Evolutionary conservation across 2,113 vertebrate genomes (phyloP).

Genomic region (Megaleporinus macrocephalus): DNA sequence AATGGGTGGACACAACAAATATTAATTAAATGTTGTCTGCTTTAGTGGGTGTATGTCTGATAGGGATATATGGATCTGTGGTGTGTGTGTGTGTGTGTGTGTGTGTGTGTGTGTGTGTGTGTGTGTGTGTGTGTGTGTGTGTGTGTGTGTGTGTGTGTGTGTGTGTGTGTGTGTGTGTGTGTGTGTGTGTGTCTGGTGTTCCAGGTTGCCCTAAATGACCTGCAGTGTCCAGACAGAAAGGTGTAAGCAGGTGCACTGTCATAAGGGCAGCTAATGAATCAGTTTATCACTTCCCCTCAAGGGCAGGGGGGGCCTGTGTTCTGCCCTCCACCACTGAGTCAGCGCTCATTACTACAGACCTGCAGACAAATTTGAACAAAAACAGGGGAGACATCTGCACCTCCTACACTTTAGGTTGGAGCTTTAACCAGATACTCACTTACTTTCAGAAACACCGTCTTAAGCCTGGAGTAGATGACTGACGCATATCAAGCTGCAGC

Average conservation of each 20-base stretch:
- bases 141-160: not conserved
- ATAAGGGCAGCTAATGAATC: slow-evolving; percentile 52
- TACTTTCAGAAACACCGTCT: not conserved
- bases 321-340: slow-evolving; percentile 45
- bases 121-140: not conserved
- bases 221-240: slow-evolving; percentile 47
- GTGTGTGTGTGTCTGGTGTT: slow-evolving; percentile 3
- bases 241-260: slow-evolving; percentile 50
- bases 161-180: not conserved
- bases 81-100: not conserved
- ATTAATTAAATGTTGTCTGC: too few relatives aligned
- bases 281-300: slow-evolving; percentile 48
- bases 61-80: too few relatives aligned
- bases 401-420: not conserved
- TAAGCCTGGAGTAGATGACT: too few relatives aligned
- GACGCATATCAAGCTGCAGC: too few relatives aligned
- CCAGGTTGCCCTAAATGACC: slow-evolving; percentile 38
- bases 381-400: slow-evolving; percentile 31
- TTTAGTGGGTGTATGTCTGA: too few relatives aligned
- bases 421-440: not conserved
- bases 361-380: slow-evolving; percentile 15
- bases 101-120: not conserved
- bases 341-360: slow-evolving; percentile 36
- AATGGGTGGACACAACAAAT: too few relatives aligned
- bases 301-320: slow-evolving; percentile 42